Evolutionary conservation across 2,797 vertebrate species (phyloP), one percentile per base, ranked within the genome.

Genomic region (Austrolebias charrua): DNA sequence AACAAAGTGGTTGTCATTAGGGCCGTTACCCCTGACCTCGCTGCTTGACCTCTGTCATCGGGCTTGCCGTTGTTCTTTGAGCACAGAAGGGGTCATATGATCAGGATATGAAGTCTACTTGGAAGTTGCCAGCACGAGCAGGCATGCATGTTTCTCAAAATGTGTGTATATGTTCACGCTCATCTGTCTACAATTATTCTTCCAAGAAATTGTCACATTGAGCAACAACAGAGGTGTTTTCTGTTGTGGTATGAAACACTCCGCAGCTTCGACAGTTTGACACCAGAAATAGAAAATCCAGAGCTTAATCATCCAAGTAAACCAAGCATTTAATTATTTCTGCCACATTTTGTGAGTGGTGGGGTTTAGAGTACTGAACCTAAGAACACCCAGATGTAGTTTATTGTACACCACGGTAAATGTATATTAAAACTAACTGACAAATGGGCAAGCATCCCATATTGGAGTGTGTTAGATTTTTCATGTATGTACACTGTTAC

Each of bases 61-160:
- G 58, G 53, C 52, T 59, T 28, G 20, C 60, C 43, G 55, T 66
- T 76, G 38, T 59, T 11, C 15, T 60, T 15, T 63, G 46, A 70
- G 43, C 53, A 74, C 24, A 76, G 31, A 63, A 2, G n/a, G n/a
- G 52, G 16, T 80, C 47, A 68, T 48, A 66, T 67, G 33, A 64
- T 76, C 60, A 63, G 18, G 19, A 18, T 55, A 1, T 53, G 35
- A 51, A 55, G 15, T 51, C 11, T 54, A 16, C 38, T 53, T 40
- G 35, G 50, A 48, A 44, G n/a, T 18, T 15, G 20, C 1, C 1
- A n/a, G 9, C 9, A 2, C 12, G n/a, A 51, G 28, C 46, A 33
- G 5, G 29, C n/a, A 19, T n/a, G 15, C 11, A 6, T 56, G 3
- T 42, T 53, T 56, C 38, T 19, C 52, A 2, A 24, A 1, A 7